Evolutionary conservation across 2,888 invertebrate species (phyloP), one percentile per base, ranked within the genome.

Genomic region (Eucera pruinosa): DNA sequence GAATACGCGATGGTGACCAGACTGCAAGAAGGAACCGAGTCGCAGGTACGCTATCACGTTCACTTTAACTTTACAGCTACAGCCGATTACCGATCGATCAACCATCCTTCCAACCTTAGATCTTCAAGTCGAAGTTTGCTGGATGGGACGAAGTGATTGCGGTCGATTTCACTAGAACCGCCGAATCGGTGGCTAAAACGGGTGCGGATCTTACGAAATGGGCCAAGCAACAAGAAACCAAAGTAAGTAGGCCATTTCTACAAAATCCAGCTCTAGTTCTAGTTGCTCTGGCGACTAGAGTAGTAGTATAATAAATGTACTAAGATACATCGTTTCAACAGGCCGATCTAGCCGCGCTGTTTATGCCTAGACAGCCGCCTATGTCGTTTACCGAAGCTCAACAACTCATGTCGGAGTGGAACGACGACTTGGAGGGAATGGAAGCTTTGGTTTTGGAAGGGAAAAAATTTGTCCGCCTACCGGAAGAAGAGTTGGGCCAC

Each of bases 81-180:
- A n/a, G n/a, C n/a, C n/a, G n/a, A n/a, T n/a, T n/a, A n/a, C n/a
- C n/a, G n/a, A n/a, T n/a, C n/a, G n/a, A n/a, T n/a, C n/a, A n/a
- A n/a, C n/a, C n/a, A n/a, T n/a, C n/a, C n/a, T 18, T 4, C 15
- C 23, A 60, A 45, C n/a, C n/a, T n/a, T 86, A 97, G 95, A 95
- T 99, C 83, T 99, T 99, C 93, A 99, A 99, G 93, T 97, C 97
- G 0, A 99, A 99, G 93, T 99, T 99, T 93, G 93, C 95, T 55
- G 98, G 98, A 9, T 99, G 99, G 99, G 99, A 99, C 91, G 99
- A 99, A 93, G 98, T 99, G 20, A 98, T 99, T 87, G 98, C 98
- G 0, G 99, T 99, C 7, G 99, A 99, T 93, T 99, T 98, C 93
- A 99, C 99, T 0, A 95, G 99, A 81, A 99, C 99, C 0, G 99